Base-by-base conservation (phyloP, 2,797 vertebrate genomes). In the Microhierax caerulescens region DNA sequence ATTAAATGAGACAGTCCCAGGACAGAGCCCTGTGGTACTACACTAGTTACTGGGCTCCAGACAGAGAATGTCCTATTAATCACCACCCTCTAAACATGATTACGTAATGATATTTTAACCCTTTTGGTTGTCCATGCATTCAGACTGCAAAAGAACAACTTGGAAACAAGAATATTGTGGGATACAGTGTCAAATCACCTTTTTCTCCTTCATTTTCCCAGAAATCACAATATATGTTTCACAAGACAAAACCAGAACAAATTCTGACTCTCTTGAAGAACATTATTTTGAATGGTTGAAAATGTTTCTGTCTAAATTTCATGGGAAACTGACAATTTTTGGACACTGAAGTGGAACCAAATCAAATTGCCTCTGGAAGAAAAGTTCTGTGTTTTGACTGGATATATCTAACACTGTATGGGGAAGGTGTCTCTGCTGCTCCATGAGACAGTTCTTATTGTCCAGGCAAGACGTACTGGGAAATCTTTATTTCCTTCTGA, bases 91-190 rank as follows among this genome's bases (percentile, higher is more conserved):
- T 53, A 17, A 57, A 7, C 5, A 60, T 17, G 43, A 47, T 50
- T 18, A 74, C 41, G 11, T 4, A 73, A 51, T 20, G 16, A 22
- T 28, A 54, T 74, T 80, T 82, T 39, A 24, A n/a, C 9, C 0
- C 0, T 10, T 34, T 17, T 68, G 5, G 1, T 63, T 72, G 11
- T 47, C 32, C 18, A 54, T 3, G 1, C 16, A 47, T 67, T 83
- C 21, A 86, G 21, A 74, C 3, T 54, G 10, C n/a, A 88, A 80
- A 59, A 61, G 6, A 9, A 67, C 10, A 70, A 36, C 14, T 9
- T 81, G 15, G 14, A 85, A 74, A 59, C 13, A 54, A 5, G 19
- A 75, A 37, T 70, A 70, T 47, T 67, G 28, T 74, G 9, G 5
- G 12, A 79, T 21, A 59, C 2, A 51, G 2, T 78, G 36, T 64